A percentile compares a stretch with the other conserved stretches of the same genome.
These are phyloP conservation scores for Noctua janthina DNA, from an alignment of 2,888 invertebrate genomes.

Conservation along the genomic window DNA sequence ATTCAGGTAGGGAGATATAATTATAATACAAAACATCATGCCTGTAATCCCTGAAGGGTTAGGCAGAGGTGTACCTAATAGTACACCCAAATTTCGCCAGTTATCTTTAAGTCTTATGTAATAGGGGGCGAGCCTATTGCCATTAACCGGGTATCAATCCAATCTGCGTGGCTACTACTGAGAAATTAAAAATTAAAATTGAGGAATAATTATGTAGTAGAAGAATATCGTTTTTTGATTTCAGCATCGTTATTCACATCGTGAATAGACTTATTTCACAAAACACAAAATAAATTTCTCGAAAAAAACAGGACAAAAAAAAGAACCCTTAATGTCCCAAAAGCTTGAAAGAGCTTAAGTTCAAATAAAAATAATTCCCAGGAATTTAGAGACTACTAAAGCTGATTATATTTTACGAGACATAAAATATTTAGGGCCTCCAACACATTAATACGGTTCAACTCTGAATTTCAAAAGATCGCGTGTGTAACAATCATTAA, in stretches of 20 bases:
- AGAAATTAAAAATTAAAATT: no score
- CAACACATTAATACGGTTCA: slow-evolving; percentile 30
- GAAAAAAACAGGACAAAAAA: neutral
- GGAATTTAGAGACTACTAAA: slow-evolving; percentile 18
- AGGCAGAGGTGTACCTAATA: no score
- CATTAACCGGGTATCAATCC: no score
- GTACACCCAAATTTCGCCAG: no score
- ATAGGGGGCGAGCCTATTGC: no score
- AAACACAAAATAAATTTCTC: neutral
- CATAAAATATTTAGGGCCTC: slow-evolving; percentile 38
- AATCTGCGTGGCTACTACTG: no score
- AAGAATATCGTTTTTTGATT: neutral
- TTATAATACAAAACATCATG: no score
- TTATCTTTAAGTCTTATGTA: no score
- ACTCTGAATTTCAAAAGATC: slow-evolving; percentile 52
- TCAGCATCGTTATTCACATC: neutral
- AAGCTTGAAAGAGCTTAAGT: neutral
- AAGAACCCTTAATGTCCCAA: neutral
- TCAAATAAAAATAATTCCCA: slow-evolving; percentile 18
- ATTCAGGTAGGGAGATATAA: neutral
- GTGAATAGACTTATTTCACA: slow-evolving; percentile 9
- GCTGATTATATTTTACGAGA: slow-evolving; percentile 18
- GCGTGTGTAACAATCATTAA: slow-evolving; percentile 74
- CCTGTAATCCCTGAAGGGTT: no score
- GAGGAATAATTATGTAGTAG: neutral